These are phyloP conservation scores for Bombylius major DNA, from an alignment of 2,888 invertebrate species.

Conservation along the genomic window DNA sequence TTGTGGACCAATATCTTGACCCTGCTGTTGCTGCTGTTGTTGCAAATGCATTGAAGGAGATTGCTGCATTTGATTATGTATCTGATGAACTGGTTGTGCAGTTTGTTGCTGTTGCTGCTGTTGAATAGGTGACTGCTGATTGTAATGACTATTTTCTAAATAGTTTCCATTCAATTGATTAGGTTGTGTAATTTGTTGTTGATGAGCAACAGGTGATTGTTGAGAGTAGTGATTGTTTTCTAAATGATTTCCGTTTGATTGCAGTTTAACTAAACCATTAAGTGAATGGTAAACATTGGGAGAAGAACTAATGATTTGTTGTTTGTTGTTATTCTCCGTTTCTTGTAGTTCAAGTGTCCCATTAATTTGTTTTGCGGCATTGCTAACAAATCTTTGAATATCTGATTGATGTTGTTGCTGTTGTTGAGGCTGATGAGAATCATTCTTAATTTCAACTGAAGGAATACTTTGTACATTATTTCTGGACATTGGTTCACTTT, in stretches of 20 bases:
- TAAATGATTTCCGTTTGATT: not conserved
- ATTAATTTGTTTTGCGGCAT: too few relatives aligned
- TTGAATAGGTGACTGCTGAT: not conserved
- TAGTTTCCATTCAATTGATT: not conserved
- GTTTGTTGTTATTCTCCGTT: not conserved
- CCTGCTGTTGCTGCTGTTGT: slow-evolving; percentile 24
- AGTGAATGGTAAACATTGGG: not conserved
- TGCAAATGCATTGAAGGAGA: slow-evolving; percentile 23
- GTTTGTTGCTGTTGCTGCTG: slow-evolving; percentile 11
- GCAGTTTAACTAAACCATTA: slow-evolving; percentile 1
- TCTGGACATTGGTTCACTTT: slow-evolving; percentile 32
- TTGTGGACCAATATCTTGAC: slow-evolving; percentile 22
- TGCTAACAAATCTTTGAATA: too few relatives aligned
- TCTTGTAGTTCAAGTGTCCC: not conserved
- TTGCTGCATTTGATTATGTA: slow-evolving; percentile 22
- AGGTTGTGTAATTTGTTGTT: not conserved
- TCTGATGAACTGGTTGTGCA: slow-evolving; percentile 20
- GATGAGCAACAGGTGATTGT: not conserved
- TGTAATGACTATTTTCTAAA: slow-evolving; percentile 9
- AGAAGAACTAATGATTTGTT: not conserved
- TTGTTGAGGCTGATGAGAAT: not conserved
- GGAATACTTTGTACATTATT: slow-evolving; percentile 19
- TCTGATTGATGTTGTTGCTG: too few relatives aligned
- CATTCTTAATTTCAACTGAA: not conserved
- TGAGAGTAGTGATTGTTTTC: slow-evolving; percentile 4